Conservation (phyloP, 2,113 vertebrate species). For the Brachyistius frenatus region DNA sequence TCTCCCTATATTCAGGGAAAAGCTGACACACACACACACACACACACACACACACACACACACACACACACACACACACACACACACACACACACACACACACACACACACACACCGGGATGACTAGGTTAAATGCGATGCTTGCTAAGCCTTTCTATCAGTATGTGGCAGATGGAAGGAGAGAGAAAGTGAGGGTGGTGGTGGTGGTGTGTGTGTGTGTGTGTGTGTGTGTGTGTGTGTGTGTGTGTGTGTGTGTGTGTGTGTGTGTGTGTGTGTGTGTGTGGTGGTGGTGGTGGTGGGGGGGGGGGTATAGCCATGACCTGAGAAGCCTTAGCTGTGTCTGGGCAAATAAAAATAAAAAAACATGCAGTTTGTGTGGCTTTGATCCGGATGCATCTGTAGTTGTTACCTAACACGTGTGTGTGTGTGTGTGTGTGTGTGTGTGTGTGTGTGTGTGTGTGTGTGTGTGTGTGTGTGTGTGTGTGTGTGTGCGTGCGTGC, state of each 20-base stretch:
- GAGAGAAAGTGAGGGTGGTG: slow-evolving; percentile 4
- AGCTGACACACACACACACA: neutral
- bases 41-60: neutral
- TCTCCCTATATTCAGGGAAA: neutral
- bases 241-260: neutral
- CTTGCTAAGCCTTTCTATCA: slow-evolving; percentile 54
- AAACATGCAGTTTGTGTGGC: neutral
- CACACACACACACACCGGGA: slow-evolving; percentile 11
- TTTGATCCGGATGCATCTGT: no score
- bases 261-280: neutral
- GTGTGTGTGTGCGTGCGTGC: neutral
- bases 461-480: neutral
- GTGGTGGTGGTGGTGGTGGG: neutral
- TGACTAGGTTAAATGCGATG: slow-evolving; percentile 58
- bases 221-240: no score
- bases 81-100: neutral
- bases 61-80: slow-evolving; percentile 3
- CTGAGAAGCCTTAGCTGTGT: neutral
- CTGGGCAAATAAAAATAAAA: neutral
- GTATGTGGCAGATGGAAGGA: slow-evolving; percentile 50
- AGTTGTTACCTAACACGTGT: no score
- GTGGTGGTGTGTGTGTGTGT: neutral
- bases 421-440: neutral
- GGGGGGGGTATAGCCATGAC: neutral
- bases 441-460: neutral